These are phyloP conservation scores for Gymnocypris eckloni DNA, from an alignment of 2,797 vertebrate species.

Conservation along the genomic window DNA sequence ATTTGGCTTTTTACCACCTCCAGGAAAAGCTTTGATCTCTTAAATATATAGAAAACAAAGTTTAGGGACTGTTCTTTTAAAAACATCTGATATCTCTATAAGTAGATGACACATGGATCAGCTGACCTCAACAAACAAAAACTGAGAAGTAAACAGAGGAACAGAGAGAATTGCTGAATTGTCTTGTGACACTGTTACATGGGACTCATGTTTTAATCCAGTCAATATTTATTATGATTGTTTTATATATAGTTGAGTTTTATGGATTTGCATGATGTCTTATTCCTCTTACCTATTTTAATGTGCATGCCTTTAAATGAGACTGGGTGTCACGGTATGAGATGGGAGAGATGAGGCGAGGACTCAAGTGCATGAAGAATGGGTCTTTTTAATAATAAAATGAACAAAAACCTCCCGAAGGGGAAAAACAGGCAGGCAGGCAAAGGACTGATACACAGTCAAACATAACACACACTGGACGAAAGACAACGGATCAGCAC, in stretches of 20 bases:
- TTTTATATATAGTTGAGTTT: too few species aligned
- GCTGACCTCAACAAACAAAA: not conserved
- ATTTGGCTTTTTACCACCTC: slow-evolving; percentile 1
- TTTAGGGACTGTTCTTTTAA: not conserved
- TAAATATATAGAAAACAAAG: not conserved
- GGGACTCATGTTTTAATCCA: not conserved
- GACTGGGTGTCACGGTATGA: not conserved
- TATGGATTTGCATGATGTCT: not conserved
- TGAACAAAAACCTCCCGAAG: too few species aligned
- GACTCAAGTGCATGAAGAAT: too few species aligned
- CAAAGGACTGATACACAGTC: too few species aligned
- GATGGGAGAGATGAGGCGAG: too few species aligned
- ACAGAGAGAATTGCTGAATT: not conserved
- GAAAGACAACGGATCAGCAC: too few species aligned
- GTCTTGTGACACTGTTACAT: not conserved
- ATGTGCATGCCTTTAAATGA: not conserved
- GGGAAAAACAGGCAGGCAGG: too few species aligned
- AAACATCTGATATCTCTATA: not conserved
- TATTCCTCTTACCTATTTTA: not conserved
- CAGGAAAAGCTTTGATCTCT: not conserved
- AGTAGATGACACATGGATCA: not conserved
- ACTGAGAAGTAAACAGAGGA: not conserved
- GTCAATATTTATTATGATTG: too few species aligned
- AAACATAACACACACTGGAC: too few species aligned
- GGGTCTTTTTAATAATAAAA: too few species aligned